A percentile compares a stretch with the other conserved stretches of the same genome.
Evolutionary conservation across 2,888 invertebrate species (phyloP).

Genomic region (Dione juno): DNA sequence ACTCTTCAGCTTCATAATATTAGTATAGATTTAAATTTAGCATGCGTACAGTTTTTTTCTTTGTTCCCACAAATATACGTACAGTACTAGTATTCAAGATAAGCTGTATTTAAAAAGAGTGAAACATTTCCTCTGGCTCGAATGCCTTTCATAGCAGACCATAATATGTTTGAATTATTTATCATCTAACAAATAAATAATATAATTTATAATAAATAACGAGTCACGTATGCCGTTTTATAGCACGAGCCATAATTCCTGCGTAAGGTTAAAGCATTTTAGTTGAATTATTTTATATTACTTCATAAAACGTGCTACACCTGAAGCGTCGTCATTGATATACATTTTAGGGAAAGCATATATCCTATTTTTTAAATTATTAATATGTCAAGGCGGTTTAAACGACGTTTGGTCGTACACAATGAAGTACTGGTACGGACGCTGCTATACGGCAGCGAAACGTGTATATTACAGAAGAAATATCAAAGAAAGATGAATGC

Average conservation of each 20-base stretch:
- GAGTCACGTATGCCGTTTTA: conserved; percentile 11
- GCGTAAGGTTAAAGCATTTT: conserved; percentile 15
- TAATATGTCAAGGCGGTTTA: no score
- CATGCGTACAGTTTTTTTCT: no score
- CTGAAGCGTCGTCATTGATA: not conserved
- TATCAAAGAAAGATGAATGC: no score
- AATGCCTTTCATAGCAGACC: conserved; percentile 9
- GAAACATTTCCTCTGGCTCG: not conserved
- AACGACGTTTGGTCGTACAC: no score
- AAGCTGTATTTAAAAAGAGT: not conserved
- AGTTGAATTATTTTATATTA: conserved; percentile 13
- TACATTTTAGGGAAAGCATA: not conserved
- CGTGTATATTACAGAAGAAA: no score
- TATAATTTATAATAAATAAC: conserved; percentile 13
- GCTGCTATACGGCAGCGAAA: no score
- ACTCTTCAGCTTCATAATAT: no score
- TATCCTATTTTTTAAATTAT: no score
- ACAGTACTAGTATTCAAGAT: not conserved
- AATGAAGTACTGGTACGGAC: no score
- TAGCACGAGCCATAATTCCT: conserved; percentile 15
- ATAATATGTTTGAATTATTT: conserved; percentile 20
- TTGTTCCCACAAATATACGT: no score
- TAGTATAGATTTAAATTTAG: no score
- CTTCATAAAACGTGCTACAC: not conserved
- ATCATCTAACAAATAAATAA: conserved; percentile 17